Percentiles rank a stretch among this genome's conserved stretches.
Conservation (phyloP, 1,140 invertebrate species). For the Pachyrhynchus sulphureomaculatus region DNA sequence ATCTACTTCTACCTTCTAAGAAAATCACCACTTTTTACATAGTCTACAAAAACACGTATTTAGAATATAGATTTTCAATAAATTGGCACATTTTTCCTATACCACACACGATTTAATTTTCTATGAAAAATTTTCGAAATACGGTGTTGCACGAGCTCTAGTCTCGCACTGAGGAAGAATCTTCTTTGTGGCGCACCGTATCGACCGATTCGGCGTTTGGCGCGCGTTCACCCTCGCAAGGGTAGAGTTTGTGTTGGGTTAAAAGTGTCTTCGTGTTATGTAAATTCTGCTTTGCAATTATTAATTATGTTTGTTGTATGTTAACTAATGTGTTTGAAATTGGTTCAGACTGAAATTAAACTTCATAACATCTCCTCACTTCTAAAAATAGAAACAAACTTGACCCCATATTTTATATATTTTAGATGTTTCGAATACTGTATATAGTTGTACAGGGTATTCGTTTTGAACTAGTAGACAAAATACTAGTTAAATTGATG, state of each 20-base stretch:
- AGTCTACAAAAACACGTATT: conserved; percentile 10
- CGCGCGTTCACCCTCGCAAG: conserved; percentile 7
- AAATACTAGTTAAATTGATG: too few species aligned
- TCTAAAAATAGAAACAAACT: too few species aligned
- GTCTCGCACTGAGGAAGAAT: conserved; percentile 10
- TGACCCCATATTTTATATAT: too few species aligned
- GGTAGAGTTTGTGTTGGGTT: background rate
- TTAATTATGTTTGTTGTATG: background rate
- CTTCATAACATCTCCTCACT: too few species aligned
- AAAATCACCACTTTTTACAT: conserved; percentile 6
- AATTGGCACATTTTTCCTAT: too few species aligned
- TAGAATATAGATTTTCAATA: background rate
- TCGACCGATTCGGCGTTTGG: conserved; percentile 11
- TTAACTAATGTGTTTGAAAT: too few species aligned
- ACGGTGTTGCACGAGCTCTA: background rate
- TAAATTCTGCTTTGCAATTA: background rate
- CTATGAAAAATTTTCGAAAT: background rate
- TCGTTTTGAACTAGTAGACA: too few species aligned
- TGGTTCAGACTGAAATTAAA: too few species aligned
- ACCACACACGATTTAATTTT: background rate
- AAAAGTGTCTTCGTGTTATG: background rate
- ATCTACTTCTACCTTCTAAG: conserved; percentile 8
- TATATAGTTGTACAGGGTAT: too few species aligned
- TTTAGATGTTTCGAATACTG: too few species aligned
- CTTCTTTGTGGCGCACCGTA: conserved; percentile 26